Evolutionary conservation across 2,797 vertebrate species (phyloP), one percentile per base, ranked within the genome.

Genomic region (Setipinna tenuifilis): DNA sequence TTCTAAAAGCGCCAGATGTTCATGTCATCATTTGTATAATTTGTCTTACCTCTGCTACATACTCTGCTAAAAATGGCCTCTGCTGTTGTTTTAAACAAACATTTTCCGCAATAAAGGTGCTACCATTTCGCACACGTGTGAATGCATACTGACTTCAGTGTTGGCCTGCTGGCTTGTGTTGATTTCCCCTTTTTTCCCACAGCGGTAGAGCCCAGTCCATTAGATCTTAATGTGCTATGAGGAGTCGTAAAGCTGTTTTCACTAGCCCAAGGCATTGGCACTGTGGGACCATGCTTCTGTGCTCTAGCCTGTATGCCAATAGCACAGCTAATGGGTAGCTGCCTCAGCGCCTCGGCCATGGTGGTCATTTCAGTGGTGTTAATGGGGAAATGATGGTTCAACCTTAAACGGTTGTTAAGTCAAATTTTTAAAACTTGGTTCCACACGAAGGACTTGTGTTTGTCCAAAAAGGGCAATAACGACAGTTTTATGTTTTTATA

Each of bases 91-190:
- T 1, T 71, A 71, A 71, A 6, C 25, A 35, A 71, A 7, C 25
- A 31, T 16, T 31, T 19, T 71, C 68, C 17, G 6, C 16, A 71
- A 71, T 16, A 19, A 71, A 31, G 12, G 11, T 35, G 31, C 3
- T 35, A 28, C 28, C 2, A 2, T 16, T 14, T 17, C 25, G 10
- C 25, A 54, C 31, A 75, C 35, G 65, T 19, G 17, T 75, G 68
- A 19, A 19, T 41, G 68, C 68, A 19, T 19, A 9, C 17, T 19
- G 25, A 71, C 65, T 16, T 31, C 28, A 31, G 28, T 12, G 5
- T 75, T 75, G 25, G 62, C 62, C 62, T 68, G 62, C 62, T 68
- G 25, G 25, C 31, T 75, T 19, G 25, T 75, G 31, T 75, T 75
- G 31, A 11, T 75, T 78, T 10, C 19, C 3, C 16, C 21, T 78